phyloP scores from a whole-genome alignment of 2,113 vertebrate species.

The Plestiodon gilberti region DNA sequence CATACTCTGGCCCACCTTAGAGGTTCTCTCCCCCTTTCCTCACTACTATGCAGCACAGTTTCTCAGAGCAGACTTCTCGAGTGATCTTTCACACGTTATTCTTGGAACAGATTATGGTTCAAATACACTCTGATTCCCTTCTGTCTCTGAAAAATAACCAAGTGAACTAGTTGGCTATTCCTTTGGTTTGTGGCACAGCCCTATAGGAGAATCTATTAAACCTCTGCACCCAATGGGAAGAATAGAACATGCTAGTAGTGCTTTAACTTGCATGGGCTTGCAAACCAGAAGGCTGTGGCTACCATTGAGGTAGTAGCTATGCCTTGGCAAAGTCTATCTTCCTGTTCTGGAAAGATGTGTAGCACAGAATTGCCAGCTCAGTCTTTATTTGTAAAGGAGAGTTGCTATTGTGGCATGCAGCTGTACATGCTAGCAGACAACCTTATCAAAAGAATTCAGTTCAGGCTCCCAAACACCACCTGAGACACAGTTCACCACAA shows the following conservation, averaged over 20 bases:
- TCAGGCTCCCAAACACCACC: neutral
- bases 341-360: constrained; percentile 1
- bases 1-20: neutral
- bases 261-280: constrained; percentile 47
- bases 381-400: neutral
- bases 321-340: constrained; percentile 7
- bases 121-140: neutral
- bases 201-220: constrained; percentile 16
- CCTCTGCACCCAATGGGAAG: neutral
- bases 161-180: neutral
- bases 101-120: neutral
- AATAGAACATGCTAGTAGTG: constrained; percentile 26
- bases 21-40: neutral
- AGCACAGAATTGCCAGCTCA: neutral
- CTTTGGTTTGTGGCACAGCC: constrained; percentile 10
- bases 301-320: constrained; percentile 15
- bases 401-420: neutral
- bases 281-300: constrained; percentile 16
- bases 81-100: neutral
- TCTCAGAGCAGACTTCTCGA: neutral
- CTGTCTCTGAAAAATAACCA: neutral
- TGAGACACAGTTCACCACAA: neutral
- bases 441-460: neutral
- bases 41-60: neutral
- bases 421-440: neutral